Evolutionary conservation across 2,888 invertebrate genomes (phyloP).

Genomic region (Branchellion lobata): DNA sequence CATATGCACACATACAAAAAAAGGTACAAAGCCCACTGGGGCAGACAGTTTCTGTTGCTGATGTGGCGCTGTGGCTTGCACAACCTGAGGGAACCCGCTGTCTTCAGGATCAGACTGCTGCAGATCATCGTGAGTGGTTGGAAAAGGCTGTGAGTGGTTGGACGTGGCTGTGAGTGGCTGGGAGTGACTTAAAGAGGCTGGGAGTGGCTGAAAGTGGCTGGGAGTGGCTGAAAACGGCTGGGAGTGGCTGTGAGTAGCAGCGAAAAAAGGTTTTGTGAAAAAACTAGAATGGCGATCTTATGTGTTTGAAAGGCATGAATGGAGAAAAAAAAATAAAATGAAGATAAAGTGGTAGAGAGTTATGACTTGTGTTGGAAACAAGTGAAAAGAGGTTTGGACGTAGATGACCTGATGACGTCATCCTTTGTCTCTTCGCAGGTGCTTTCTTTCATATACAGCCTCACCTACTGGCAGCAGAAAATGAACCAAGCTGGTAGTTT

Average conservation of each 20-base stretch:
- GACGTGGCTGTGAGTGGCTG: background rate
- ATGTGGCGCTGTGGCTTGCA: slow-evolving; percentile 87
- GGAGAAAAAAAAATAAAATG: background rate
- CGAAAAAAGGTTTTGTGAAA: too few species aligned
- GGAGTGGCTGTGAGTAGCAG: background rate
- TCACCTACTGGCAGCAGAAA: slow-evolving; percentile 80
- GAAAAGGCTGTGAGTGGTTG: background rate
- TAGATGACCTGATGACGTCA: too few species aligned
- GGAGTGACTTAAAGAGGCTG: background rate
- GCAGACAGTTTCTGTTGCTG: slow-evolving; percentile 78
- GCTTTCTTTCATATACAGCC: slow-evolving; percentile 79
- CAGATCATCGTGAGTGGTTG: slow-evolving; percentile 79
- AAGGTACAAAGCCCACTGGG: slow-evolving; percentile 46
- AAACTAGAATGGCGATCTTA: too few species aligned
- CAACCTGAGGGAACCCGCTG: slow-evolving; percentile 82
- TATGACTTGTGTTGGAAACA: too few species aligned
- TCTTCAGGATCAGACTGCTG: slow-evolving; percentile 81
- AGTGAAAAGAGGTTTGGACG: too few species aligned
- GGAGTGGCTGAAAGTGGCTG: background rate
- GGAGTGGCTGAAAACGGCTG: background rate
- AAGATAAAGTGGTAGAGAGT: too few species aligned
- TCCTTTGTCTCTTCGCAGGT: too few species aligned
- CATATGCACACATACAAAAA: too few species aligned
- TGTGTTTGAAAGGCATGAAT: too few species aligned
- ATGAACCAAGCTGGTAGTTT: slow-evolving; percentile 67